Percentiles rank a stretch among this genome's conserved stretches.
Evolutionary conservation across 2,888 invertebrate species (phyloP).

Genomic region (Galerucella nymphaeae): DNA sequence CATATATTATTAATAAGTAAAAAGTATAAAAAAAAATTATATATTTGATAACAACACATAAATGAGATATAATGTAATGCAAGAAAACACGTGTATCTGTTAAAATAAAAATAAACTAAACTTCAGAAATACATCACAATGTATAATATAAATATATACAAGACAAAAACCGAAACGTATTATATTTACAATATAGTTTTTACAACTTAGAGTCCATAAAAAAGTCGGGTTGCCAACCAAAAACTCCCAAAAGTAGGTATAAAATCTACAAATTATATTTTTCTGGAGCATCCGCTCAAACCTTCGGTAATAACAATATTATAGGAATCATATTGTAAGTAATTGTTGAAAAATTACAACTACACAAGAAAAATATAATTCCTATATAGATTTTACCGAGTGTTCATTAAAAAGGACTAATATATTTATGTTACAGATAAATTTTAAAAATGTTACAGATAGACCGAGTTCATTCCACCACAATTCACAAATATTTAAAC

Average conservation of each 20-base stretch:
- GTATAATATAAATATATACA: constrained; percentile 39
- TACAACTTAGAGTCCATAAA: constrained; percentile 24
- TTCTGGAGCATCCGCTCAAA: background rate
- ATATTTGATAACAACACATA: constrained; percentile 37
- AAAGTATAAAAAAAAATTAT: constrained; percentile 33
- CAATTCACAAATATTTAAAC: constrained; percentile 27
- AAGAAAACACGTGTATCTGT: constrained; percentile 34
- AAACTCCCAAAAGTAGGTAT: constrained; percentile 3
- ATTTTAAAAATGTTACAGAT: constrained; percentile 22
- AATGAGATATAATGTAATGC: constrained; percentile 39
- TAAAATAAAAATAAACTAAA: constrained; percentile 38
- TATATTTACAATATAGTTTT: constrained; percentile 41
- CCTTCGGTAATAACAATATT: background rate
- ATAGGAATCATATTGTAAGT: background rate
- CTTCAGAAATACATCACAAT: constrained; percentile 45
- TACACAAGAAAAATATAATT: background rate
- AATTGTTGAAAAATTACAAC: background rate
- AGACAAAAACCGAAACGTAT: constrained; percentile 38
- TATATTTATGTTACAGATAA: constrained; percentile 13
- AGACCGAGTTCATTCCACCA: constrained; percentile 28
- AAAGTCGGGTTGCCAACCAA: background rate
- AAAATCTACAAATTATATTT: background rate
- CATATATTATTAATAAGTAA: constrained; percentile 18
- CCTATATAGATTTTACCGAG: background rate
- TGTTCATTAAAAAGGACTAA: background rate